Evolutionary conservation across 2,888 invertebrate genomes (phyloP).

Genomic region (Eilema depressum): DNA sequence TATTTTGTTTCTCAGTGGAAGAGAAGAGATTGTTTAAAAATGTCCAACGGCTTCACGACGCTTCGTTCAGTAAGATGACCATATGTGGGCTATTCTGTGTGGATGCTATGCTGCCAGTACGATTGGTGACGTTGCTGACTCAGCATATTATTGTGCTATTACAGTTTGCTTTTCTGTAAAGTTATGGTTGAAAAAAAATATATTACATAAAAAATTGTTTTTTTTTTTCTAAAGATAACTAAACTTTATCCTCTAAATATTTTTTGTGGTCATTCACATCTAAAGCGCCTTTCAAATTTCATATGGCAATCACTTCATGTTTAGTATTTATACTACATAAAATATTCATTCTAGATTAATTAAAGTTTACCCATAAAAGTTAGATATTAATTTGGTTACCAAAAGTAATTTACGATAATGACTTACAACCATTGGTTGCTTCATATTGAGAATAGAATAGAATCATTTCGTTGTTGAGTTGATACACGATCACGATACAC

Average conservation of each 20-base stretch:
- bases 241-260: too few species aligned
- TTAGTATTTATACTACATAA: too few species aligned
- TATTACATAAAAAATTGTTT: background rate
- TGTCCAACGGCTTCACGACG: background rate
- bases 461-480: background rate
- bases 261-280: too few species aligned
- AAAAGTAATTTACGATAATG: background rate
- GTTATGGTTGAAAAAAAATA: background rate
- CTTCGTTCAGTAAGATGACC: background rate
- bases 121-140: background rate
- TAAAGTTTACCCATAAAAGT: background rate
- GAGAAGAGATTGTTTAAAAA: slow-evolving; percentile 9
- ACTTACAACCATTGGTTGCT: background rate
- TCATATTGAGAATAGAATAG: too few species aligned
- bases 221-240: too few species aligned
- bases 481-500: too few species aligned
- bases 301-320: too few species aligned
- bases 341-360: background rate
- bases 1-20: background rate
- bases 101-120: background rate
- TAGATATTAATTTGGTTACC: background rate
- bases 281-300: too few species aligned
- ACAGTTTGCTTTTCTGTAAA: slow-evolving; percentile 8
- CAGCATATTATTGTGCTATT: slow-evolving; percentile 5
- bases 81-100: background rate